Evolutionary conservation across 2,113 vertebrate genomes (phyloP).

Genomic region (Myiozetetes cayanensis): DNA sequence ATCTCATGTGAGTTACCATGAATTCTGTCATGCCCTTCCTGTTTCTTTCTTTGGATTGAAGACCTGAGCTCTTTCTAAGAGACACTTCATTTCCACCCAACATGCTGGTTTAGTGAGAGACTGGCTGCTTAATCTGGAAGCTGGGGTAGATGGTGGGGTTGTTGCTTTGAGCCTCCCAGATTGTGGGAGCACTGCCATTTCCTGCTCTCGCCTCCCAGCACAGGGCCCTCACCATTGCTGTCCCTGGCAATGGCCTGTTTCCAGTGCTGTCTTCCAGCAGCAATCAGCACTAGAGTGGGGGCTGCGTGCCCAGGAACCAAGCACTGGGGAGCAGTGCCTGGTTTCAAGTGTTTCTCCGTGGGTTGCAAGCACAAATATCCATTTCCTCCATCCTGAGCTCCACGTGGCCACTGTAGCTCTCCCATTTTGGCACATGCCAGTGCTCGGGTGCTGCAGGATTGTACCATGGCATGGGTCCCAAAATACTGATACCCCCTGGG

Average conservation of each 20-base stretch:
- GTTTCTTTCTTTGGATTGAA: neutral
- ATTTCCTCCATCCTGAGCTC: neutral
- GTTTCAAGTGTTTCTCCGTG: neutral
- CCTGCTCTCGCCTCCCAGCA: neutral
- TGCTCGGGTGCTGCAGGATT: neutral
- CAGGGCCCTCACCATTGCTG: accelerated
- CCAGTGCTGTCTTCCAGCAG: neutral
- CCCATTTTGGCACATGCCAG: accelerated
- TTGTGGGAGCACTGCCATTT: accelerated
- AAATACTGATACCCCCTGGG: neutral
- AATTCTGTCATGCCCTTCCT: accelerated
- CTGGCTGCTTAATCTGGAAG: neutral
- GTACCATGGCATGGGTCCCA: accelerated
- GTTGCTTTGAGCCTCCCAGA: neutral
- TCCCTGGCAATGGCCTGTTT: neutral
- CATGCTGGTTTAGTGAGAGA: neutral
- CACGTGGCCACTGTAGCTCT: accelerated
- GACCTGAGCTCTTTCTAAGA: neutral
- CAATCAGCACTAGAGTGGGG: neutral
- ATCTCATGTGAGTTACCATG: accelerated
- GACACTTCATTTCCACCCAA: neutral
- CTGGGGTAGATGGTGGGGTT: neutral
- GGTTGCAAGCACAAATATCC: neutral
- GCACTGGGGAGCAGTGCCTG: accelerated
- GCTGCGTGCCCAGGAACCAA: neutral